Evolutionary conservation across 35 echinoderm and acorn worm species (phyloP).

Genomic region (Heliocidaris tuberculata): DNA sequence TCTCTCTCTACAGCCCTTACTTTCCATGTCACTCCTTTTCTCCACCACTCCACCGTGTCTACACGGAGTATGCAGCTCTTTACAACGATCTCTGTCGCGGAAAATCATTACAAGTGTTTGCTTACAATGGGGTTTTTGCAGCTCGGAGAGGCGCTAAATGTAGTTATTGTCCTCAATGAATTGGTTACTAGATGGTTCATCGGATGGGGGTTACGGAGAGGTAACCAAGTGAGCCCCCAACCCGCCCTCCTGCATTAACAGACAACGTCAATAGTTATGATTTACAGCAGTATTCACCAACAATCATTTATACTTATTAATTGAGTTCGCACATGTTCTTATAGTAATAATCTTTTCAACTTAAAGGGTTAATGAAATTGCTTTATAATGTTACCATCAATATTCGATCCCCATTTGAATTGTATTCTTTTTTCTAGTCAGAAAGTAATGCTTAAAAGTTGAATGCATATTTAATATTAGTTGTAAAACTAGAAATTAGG

Average conservation of each 20-base stretch:
- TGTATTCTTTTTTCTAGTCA: no score
- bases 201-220: constrained; percentile 22
- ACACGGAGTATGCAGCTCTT: not conserved
- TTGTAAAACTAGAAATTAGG: no score
- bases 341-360: no score
- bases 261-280: not conserved
- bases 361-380: no score
- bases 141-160: constrained; percentile 26
- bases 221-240: constrained; percentile 25
- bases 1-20: not conserved
- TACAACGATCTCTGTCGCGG: not conserved
- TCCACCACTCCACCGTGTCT: not conserved
- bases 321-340: no score
- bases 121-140: constrained; percentile 20
- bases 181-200: not conserved
- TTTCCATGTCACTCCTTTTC: not conserved
- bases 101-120: constrained; percentile 47
- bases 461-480: no score
- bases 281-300: not conserved
- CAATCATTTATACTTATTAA: no score
- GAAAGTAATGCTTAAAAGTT: no score
- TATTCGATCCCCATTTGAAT: no score
- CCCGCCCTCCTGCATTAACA: not conserved
- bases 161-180: constrained; percentile 23
- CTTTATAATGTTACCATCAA: no score